Evolutionary conservation across 2,113 vertebrate species (phyloP).

Genomic region (Passer montanus): DNA sequence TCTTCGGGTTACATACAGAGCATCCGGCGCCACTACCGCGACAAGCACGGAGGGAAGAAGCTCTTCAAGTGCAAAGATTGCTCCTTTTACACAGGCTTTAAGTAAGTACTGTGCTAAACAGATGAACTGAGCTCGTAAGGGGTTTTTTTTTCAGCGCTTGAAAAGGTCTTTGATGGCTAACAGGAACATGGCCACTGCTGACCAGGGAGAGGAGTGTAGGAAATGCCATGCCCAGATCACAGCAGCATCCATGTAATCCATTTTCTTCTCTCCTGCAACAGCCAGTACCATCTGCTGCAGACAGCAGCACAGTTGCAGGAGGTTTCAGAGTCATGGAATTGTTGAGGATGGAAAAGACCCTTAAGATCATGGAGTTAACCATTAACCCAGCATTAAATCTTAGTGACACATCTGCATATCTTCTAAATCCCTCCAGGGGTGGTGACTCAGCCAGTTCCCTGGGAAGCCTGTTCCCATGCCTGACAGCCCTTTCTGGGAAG

Average conservation of each 20-base stretch:
- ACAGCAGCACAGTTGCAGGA: not conserved
- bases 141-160: not conserved
- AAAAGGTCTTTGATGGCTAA: not conserved
- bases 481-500: not conserved
- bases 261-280: slow-evolving; percentile 29
- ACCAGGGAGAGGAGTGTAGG: not conserved
- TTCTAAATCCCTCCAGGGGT: not conserved
- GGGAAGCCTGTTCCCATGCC: not conserved
- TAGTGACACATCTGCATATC: not conserved
- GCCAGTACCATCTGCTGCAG: slow-evolving; percentile 6
- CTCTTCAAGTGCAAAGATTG: slow-evolving; percentile 99
- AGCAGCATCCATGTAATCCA: slow-evolving; percentile 52
- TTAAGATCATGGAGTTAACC: not conserved
- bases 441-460: not conserved
- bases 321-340: not conserved
- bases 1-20: slow-evolving; percentile 98
- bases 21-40: slow-evolving; percentile 95
- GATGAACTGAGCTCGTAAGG: not conserved
- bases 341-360: not conserved
- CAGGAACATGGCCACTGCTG: not conserved
- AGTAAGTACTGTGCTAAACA: slow-evolving; percentile 78
- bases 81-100: slow-evolving; percentile 97
- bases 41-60: slow-evolving; percentile 96
- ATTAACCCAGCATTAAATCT: not conserved
- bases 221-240: slow-evolving; percentile 13